A percentile compares a stretch with the other conserved stretches of the same genome.
Conservation (phyloP, 2,797 vertebrate species). For the Choloepus didactylus region DNA sequence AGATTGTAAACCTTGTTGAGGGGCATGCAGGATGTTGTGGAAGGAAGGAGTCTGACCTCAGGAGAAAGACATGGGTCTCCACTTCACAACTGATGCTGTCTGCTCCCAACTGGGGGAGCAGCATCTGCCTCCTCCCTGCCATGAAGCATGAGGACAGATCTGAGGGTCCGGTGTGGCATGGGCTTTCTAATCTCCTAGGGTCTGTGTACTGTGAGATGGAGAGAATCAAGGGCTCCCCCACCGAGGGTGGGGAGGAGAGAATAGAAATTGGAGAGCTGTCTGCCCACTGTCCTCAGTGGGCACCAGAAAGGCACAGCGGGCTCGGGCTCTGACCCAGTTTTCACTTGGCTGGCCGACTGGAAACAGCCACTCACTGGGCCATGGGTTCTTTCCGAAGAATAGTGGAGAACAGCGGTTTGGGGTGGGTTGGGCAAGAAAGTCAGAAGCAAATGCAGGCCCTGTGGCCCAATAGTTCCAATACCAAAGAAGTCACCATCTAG, state of each 20-base stretch:
- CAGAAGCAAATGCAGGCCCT: slow-evolving; percentile 15
- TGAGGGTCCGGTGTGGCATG: not conserved
- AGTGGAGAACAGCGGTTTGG: slow-evolving; percentile 53
- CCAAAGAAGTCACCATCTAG: not conserved
- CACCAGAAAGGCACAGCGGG: not conserved
- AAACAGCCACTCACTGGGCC: slow-evolving; percentile 68
- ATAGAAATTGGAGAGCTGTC: fast-evolving
- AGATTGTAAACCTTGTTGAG: not conserved
- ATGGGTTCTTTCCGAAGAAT: slow-evolving; percentile 58
- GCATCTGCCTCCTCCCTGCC: not conserved
- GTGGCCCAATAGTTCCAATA: not conserved
- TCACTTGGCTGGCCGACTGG: slow-evolving; percentile 51
- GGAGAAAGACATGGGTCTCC: not conserved
- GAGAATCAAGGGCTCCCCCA: not conserved
- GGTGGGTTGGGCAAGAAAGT: slow-evolving; percentile 29
- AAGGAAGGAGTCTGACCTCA: not conserved
- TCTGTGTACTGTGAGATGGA: no score
- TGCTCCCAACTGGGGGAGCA: not conserved
- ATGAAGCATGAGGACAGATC: not conserved
- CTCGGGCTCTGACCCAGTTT: slow-evolving; percentile 64
- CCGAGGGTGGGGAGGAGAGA: not conserved
- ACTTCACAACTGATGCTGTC: not conserved
- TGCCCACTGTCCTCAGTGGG: not conserved
- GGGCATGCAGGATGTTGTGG: not conserved
- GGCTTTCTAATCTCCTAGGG: not conserved